Conservation (phyloP, 2,888 invertebrate species). For the Acrocera orbiculus region DNA sequence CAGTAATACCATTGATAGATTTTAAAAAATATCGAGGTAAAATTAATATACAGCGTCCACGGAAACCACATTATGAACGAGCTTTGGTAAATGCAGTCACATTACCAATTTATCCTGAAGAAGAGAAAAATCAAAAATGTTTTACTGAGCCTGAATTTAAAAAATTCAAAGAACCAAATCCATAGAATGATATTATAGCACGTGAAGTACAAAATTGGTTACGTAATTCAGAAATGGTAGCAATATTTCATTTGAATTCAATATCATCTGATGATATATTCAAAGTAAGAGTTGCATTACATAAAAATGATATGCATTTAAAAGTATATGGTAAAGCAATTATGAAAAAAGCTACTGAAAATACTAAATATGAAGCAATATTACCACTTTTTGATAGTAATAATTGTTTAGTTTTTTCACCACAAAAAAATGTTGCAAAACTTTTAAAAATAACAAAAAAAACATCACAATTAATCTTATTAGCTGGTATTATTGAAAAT, state of each 20-base stretch:
- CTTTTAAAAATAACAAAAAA: conserved; percentile 50
- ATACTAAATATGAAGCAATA: conserved; percentile 49
- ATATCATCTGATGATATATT: conserved; percentile 46
- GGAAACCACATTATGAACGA: conserved; percentile 48
- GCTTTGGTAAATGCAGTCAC: conserved; percentile 46
- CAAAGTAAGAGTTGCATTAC: conserved; percentile 42
- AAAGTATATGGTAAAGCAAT: conserved; percentile 48
- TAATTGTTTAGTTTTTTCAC: conserved; percentile 51
- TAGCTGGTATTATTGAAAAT: conserved; percentile 63
- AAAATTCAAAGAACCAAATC: conserved; percentile 39
- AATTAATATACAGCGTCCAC: conserved; percentile 61
- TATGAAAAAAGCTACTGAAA: conserved; percentile 44
- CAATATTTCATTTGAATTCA: conserved; percentile 54
- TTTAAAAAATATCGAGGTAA: conserved; percentile 52
- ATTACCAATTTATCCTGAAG: conserved; percentile 41
- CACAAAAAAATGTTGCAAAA: conserved; percentile 40
- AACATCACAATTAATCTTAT: conserved; percentile 48
- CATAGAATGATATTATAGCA: conserved; percentile 54
- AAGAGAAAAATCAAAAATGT: conserved; percentile 37
- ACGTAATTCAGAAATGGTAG: conserved; percentile 50
- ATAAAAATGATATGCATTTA: conserved; percentile 49
- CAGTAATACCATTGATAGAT: conserved; percentile 36
- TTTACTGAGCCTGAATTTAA: conserved; percentile 23
- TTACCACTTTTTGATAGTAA: conserved; percentile 44
- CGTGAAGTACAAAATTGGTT: conserved; percentile 53